Conservation (phyloP, 1,140 invertebrate genomes). For the Pristionchus pacificus region DNA sequence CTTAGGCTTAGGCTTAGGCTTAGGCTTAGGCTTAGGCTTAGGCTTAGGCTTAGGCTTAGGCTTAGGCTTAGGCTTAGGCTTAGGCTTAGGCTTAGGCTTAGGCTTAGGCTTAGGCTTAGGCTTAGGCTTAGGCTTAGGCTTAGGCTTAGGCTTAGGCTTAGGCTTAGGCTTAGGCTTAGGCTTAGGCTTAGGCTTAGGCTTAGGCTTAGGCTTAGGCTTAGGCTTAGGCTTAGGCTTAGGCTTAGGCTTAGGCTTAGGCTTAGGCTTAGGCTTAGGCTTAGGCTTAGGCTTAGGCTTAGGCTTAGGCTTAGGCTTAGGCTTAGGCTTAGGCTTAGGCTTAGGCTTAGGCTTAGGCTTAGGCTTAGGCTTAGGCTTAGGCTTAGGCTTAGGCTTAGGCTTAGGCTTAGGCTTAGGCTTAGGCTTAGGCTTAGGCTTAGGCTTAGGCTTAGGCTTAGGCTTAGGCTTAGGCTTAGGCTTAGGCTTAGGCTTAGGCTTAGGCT, state of each 20-base stretch:
- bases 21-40: constrained; percentile 1
- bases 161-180: background rate
- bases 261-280: constrained; percentile 8
- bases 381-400: constrained; percentile 8
- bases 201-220: background rate
- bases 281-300: constrained; percentile 6
- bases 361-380: constrained; percentile 6
- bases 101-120: constrained; percentile 16
- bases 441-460: constrained; percentile 8
- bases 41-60: background rate
- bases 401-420: constrained; percentile 6
- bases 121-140: constrained; percentile 19
- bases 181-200: background rate
- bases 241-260: constrained; percentile 9
- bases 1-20: constrained; percentile 16
- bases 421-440: constrained; percentile 6
- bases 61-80: constrained; percentile 16
- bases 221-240: constrained; percentile 3
- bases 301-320: constrained; percentile 6
- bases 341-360: constrained; percentile 12
- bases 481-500: constrained; percentile 6
- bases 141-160: constrained; percentile 25
- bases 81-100: constrained; percentile 9
- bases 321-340: constrained; percentile 9
- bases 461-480: constrained; percentile 6